Evolutionary conservation across 2,113 vertebrate species (phyloP), one percentile per base, ranked within the genome.

Genomic region (Phyllopteryx taeniolatus): DNA sequence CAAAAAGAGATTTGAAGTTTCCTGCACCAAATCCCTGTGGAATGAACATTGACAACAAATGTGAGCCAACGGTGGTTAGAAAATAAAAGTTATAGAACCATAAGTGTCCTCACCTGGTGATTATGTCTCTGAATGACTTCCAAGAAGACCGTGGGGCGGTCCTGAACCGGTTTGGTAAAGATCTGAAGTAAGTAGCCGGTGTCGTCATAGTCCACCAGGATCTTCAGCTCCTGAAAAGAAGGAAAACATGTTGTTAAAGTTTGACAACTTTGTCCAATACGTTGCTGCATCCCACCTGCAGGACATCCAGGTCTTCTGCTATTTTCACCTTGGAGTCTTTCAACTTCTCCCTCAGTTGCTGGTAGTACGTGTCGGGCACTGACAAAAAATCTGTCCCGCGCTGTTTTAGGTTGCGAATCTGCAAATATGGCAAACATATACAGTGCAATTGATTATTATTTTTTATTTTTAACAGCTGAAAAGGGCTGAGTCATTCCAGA

Each of bases 1-100:
- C 93, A 83, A 99, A 99, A 57, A 99, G 88, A 68, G 96, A 93
- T 82, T 97, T 99, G 92, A 99, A 99, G 88, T 99, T 99, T n/a
- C 97, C 97, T 0, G 96, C 96, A 0, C 97, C 97, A 0, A 98
- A 99, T 27, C 97, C 97, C 97, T 98, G 84, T 0, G 5, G 73
- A 53, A 70, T 77, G 60, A 70, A 33, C 15, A 33, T 42, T 1
- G 27, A 51, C 20, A 6, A 39, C 7, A 56, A 20, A 12, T 54
- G 12, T 43, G 4, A 57, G 51, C 54, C 8, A 54, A n/a, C 39
- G 20, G 11, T 19, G 14, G 31, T 68, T 8, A 43, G 19, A 10
- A 66, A 46, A 20, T 20, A 20, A 66, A 46, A 20, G 17, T 70
- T 0, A 12, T 46, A 22, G 42, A 2, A 35, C 17, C 20, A 27